These are phyloP conservation scores for Echeneis naucrates DNA, from an alignment of 2,797 vertebrate genomes.

Conservation along the genomic window DNA sequence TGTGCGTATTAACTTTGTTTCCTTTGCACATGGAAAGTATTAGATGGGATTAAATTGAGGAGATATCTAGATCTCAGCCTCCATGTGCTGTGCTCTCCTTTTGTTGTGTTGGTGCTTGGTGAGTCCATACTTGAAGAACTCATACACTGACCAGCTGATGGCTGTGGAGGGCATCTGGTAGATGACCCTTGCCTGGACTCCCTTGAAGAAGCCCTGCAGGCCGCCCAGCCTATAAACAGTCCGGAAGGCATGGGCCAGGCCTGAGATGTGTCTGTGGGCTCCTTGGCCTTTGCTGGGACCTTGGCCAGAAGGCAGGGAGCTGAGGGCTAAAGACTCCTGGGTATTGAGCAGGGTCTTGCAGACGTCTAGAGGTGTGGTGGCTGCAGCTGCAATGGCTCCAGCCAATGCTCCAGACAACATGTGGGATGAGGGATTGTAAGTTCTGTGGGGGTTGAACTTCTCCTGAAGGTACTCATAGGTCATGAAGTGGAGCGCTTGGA, in stretches of 20 bases:
- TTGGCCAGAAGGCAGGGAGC: slow-evolving; percentile 52
- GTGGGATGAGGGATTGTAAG: slow-evolving; percentile 95
- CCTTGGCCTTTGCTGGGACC: slow-evolving; percentile 76
- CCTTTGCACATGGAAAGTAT: slow-evolving; percentile 74
- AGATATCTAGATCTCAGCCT: slow-evolving; percentile 72
- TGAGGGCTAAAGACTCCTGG: slow-evolving; percentile 91
- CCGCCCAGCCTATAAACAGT: slow-evolving; percentile 98
- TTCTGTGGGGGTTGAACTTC: slow-evolving; percentile 96
- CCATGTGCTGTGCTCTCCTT: slow-evolving; percentile 74
- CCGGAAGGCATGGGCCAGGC: slow-evolving; percentile 97
- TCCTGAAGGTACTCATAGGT: slow-evolving; percentile 98
- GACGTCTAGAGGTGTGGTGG: slow-evolving; percentile 96
- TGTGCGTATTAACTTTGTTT: slow-evolving; percentile 74
- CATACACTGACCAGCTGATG: slow-evolving; percentile 98
- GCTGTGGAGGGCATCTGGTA: slow-evolving; percentile 99
- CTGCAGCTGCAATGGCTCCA: slow-evolving; percentile 94
- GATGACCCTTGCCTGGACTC: slow-evolving; percentile 95
- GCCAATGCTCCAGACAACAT: slow-evolving; percentile 94
- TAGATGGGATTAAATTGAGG: slow-evolving; percentile 75
- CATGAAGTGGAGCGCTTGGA: slow-evolving; percentile 99
- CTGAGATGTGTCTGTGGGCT: slow-evolving; percentile 95
- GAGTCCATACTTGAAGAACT: slow-evolving; percentile 98
- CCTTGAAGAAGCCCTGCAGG: slow-evolving; percentile 94
- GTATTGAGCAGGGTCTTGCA: slow-evolving; percentile 99
- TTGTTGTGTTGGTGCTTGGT: slow-evolving; percentile 92